Conservation (phyloP, 2,113 vertebrate genomes). For the Craseonycteris thonglongyai region DNA sequence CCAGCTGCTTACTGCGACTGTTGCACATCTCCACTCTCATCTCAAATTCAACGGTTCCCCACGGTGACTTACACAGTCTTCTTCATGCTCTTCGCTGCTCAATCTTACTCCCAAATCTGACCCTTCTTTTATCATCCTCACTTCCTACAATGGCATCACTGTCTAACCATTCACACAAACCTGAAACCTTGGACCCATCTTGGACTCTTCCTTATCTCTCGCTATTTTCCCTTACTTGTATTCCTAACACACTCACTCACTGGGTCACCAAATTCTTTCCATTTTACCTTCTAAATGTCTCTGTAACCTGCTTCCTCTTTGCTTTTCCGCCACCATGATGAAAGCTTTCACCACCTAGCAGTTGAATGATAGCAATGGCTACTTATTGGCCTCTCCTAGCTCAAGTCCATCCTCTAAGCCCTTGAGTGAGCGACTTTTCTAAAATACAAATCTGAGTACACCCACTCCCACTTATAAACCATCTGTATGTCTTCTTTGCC, state of each 20-base stretch:
- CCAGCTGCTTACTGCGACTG: background rate
- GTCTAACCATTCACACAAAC: background rate
- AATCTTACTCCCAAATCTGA: background rate
- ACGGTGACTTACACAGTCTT: background rate
- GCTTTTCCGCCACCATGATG: background rate
- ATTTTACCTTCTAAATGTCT: background rate
- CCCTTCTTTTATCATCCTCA: background rate
- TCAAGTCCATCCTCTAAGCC: background rate
- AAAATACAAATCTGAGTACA: fast-evolving
- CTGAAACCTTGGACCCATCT: background rate
- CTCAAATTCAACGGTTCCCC: background rate
- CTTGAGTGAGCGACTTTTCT: background rate
- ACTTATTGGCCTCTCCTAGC: background rate
- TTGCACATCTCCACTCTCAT: background rate
- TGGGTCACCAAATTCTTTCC: background rate
- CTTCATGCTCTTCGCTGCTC: background rate
- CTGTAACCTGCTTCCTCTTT: background rate
- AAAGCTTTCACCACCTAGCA: background rate
- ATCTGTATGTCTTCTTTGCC: background rate
- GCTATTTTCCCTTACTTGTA: background rate
- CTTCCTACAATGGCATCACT: background rate
- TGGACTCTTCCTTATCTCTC: background rate
- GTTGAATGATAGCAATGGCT: background rate
- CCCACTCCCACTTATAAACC: background rate
- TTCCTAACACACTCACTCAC: background rate